Evolutionary conservation across 2,888 invertebrate genomes (phyloP).

Genomic region (Mythimna pallens): DNA sequence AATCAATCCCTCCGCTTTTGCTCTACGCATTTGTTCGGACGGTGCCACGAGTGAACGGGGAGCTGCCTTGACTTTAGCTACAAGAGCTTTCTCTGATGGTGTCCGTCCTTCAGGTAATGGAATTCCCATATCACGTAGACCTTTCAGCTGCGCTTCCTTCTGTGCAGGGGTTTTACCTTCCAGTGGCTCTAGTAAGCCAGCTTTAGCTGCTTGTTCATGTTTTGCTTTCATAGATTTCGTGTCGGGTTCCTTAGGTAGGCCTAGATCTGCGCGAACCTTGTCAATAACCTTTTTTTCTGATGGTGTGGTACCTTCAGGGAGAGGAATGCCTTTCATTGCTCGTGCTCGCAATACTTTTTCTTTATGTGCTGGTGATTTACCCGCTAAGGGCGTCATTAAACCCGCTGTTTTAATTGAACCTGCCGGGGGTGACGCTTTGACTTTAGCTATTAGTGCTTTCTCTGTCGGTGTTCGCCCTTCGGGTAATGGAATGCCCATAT

Average conservation of each 20-base stretch:
- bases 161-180: too few relatives aligned
- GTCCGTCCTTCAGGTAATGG: constrained; percentile 61
- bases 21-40: too few relatives aligned
- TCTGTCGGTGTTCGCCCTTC: constrained; percentile 39
- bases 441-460: neutral
- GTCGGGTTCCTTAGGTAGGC: constrained; percentile 54
- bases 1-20: constrained; percentile 2
- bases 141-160: too few relatives aligned
- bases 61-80: constrained; percentile 17
- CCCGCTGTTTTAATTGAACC: neutral
- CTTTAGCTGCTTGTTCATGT: too few relatives aligned
- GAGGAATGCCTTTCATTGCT: constrained; percentile 46
- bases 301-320: constrained; percentile 34
- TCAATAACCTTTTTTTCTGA: constrained; percentile 61
- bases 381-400: neutral
- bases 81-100: constrained; percentile 58
- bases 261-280: constrained; percentile 55
- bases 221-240: constrained; percentile 48
- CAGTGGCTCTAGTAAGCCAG: too few relatives aligned
- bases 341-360: constrained; percentile 10
- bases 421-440: neutral
- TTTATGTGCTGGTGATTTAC: constrained; percentile 10
- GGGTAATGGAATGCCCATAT: constrained; percentile 38
- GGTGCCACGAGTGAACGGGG: neutral
- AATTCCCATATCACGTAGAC: too few relatives aligned